phyloP scores from a whole-genome alignment of 1,140 invertebrate genomes.

The Cherax quadricarinatus region DNA sequence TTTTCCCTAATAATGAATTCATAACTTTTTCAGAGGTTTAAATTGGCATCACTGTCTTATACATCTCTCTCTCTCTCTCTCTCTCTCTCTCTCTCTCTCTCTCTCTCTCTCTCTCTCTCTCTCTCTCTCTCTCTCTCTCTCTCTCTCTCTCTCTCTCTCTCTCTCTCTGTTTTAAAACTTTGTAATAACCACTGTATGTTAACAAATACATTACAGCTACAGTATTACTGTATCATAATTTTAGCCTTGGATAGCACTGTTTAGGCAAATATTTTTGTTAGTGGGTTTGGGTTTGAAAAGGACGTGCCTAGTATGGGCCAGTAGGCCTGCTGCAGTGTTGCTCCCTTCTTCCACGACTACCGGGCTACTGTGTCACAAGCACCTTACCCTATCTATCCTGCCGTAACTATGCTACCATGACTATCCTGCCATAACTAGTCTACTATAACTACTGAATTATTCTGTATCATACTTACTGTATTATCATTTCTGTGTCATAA shows the following conservation, averaged over 20 bases:
- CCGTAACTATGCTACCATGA: background rate
- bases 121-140: too few species aligned
- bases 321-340: too few species aligned
- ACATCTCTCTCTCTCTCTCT: too few species aligned
- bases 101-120: background rate
- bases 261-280: too few species aligned
- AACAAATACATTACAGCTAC: background rate
- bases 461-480: background rate
- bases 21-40: too few species aligned
- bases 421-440: background rate
- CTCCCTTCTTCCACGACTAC: too few species aligned
- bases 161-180: background rate
- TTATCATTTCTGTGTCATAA: background rate
- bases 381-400: background rate
- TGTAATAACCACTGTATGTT: background rate
- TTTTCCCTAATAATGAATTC: too few species aligned
- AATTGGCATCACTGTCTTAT: too few species aligned
- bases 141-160: too few species aligned
- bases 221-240: background rate
- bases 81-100: too few species aligned
- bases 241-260: background rate
- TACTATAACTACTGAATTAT: background rate
- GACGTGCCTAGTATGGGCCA: too few species aligned
- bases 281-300: too few species aligned
- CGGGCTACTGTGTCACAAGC: background rate